These are phyloP conservation scores for Epinotia nisella DNA, from an alignment of 2,888 invertebrate species.

Conservation along the genomic window DNA sequence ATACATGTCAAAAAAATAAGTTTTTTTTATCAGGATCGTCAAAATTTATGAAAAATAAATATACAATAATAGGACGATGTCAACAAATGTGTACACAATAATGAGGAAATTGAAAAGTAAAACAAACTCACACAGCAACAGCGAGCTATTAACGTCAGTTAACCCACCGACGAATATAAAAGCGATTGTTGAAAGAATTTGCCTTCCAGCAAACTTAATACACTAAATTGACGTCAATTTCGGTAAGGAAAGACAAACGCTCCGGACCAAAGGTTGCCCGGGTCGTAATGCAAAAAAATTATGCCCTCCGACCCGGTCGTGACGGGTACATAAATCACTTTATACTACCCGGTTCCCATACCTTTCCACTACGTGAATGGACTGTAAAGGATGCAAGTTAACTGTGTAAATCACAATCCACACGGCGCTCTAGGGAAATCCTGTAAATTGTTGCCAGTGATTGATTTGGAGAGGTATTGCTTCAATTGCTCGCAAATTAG, in stretches of 20 bases:
- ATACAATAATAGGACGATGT: too few species aligned
- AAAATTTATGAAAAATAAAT: too few species aligned
- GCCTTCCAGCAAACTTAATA: constrained; percentile 8
- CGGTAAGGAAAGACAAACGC: constrained; percentile 26
- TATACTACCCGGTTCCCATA: constrained; percentile 35
- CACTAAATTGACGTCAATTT: constrained; percentile 27
- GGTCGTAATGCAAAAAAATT: constrained; percentile 44
- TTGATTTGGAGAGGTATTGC: constrained; percentile 33
- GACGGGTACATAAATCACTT: constrained; percentile 44
- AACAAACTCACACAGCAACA: too few species aligned
- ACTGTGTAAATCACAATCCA: constrained; percentile 38
- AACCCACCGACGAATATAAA: neutral
- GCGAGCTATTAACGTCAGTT: too few species aligned
- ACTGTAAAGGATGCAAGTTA: constrained; percentile 38
- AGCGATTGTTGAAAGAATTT: constrained; percentile 1
- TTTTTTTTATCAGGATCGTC: too few species aligned
- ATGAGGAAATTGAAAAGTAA: too few species aligned
- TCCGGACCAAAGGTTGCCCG: constrained; percentile 31
- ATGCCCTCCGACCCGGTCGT: constrained; percentile 38
- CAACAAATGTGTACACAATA: too few species aligned
- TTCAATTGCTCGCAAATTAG: constrained; percentile 26
- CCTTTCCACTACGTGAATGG: constrained; percentile 42
- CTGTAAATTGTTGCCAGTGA: constrained; percentile 28
- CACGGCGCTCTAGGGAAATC: constrained; percentile 38
- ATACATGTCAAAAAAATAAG: too few species aligned